Evolutionary conservation across 1,140 invertebrate species (phyloP).

Genomic region (Pararge aegeria): DNA sequence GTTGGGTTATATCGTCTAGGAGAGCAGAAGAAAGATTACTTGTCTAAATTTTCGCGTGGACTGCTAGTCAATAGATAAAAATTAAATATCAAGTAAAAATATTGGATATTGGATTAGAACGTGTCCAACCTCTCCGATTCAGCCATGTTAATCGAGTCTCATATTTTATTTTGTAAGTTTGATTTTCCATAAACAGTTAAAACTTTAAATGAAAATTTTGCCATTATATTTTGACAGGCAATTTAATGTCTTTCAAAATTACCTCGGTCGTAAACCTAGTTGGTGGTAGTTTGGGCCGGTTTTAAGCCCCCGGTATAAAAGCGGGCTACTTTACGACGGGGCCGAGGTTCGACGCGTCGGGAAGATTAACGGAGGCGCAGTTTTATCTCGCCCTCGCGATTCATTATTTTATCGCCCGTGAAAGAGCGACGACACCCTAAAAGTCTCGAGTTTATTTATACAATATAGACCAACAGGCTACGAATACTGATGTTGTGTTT

Average conservation of each 20-base stretch:
- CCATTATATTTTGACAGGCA: neutral
- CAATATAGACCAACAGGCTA: neutral
- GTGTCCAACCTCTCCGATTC: too few species aligned
- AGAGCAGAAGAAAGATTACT: too few species aligned
- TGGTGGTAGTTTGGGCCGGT: neutral
- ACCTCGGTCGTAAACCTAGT: neutral
- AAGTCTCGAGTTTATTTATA: slow-evolving; percentile 4
- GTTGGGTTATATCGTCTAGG: too few species aligned
- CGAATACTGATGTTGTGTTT: neutral
- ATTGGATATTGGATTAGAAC: too few species aligned
- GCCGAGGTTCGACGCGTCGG: slow-evolving; percentile 1
- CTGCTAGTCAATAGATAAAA: too few species aligned
- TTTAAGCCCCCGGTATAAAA: neutral
- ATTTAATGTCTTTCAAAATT: slow-evolving; percentile 1
- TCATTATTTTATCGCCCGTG: slow-evolving; percentile 21
- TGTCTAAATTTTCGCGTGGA: too few species aligned
- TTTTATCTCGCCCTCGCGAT: slow-evolving; percentile 14
- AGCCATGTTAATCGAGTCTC: too few species aligned
- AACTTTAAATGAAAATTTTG: neutral
- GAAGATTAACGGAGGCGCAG: slow-evolving; percentile 12
- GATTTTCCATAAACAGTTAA: too few species aligned
- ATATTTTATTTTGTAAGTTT: too few species aligned
- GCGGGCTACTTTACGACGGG: slow-evolving; percentile 1
- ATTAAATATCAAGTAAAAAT: too few species aligned
- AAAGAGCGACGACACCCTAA: slow-evolving; percentile 6